Base-by-base conservation (phyloP, 2,797 vertebrate species). In the Falco novaeseelandiae region DNA sequence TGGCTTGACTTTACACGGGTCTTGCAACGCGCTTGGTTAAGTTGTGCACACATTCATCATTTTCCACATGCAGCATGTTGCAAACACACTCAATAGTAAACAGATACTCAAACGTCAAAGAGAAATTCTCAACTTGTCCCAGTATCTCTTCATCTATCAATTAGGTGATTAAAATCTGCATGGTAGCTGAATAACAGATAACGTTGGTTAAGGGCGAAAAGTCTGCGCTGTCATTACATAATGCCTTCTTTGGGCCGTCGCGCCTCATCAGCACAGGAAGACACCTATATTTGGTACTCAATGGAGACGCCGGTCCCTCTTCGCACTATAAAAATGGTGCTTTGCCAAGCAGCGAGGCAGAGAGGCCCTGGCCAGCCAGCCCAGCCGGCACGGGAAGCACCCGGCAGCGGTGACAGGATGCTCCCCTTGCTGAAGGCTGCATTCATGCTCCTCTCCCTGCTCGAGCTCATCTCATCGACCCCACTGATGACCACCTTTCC, bases 81-180 rank as follows among this genome's bases (percentile, higher is more conserved):
- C n/a, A 17, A 51, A 38, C 16, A 8, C 0, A 0, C 26, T 66
- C 1, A 0, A 7, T 29, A 61, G 65, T 40, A 38, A 86, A 46
- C 13, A 82, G 71, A 70, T 83, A 59, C 76, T 52, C 67, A 6
- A 8, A 8, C 66, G 29, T 9, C 8, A 18, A 58, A 76, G 49
- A 83, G 73, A 51, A 52, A 15, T 49, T 72, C 71, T 92, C 49
- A 15, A 11, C 81, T 62, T 58, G 77, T 87, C 67, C 78, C 14
- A 1, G 16, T 92, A 93, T 84, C 86, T 70, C 78, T 4, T 4
- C 13, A 58, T 23, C 76, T 46, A 66, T 92, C 92, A 55, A 73
- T n/a, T 10, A 26, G 58, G 30, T 57, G 96, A 97, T 97, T 93
- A 96, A 82, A 72, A 95, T 97, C 97, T 97, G 93, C 96, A 86